phyloP scores from a whole-genome alignment of 2,113 vertebrate species.

The Onychostoma macrolepis region DNA sequence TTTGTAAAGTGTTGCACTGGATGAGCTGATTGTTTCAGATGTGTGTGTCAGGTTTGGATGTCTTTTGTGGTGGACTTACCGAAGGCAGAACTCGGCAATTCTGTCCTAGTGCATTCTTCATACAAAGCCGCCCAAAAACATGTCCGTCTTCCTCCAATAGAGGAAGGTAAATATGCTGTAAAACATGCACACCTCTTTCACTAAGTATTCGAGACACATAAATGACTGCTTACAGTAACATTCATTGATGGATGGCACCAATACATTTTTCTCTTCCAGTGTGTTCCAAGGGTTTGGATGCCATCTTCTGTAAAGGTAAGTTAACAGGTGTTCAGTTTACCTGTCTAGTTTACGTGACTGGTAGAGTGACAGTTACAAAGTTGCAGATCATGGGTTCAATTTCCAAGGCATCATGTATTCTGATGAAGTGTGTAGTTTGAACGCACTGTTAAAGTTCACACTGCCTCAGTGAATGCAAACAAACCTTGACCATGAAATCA shows the following conservation, averaged over 20 bases:
- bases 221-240: background rate
- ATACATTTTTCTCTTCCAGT: constrained; percentile 61
- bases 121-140: constrained; percentile 48
- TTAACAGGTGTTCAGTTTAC: background rate
- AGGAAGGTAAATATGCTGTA: constrained; percentile 62
- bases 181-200: background rate
- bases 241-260: background rate
- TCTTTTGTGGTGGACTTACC: constrained; percentile 55
- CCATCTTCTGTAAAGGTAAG: constrained; percentile 67
- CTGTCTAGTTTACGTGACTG: background rate
- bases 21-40: background rate
- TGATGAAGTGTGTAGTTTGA: background rate
- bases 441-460: background rate
- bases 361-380: background rate
- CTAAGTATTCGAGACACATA: background rate
- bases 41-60: constrained; percentile 62
- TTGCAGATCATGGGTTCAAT: background rate
- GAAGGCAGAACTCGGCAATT: constrained; percentile 57
- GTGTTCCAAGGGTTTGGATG: constrained; percentile 55
- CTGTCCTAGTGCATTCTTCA: constrained; percentile 54
- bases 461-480: background rate
- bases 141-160: constrained; percentile 53
- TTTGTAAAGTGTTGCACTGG: background rate
- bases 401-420: background rate
- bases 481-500: background rate